These are phyloP conservation scores for Eutolmus rufibarbis DNA, from an alignment of 2,888 invertebrate species.

Conservation along the genomic window DNA sequence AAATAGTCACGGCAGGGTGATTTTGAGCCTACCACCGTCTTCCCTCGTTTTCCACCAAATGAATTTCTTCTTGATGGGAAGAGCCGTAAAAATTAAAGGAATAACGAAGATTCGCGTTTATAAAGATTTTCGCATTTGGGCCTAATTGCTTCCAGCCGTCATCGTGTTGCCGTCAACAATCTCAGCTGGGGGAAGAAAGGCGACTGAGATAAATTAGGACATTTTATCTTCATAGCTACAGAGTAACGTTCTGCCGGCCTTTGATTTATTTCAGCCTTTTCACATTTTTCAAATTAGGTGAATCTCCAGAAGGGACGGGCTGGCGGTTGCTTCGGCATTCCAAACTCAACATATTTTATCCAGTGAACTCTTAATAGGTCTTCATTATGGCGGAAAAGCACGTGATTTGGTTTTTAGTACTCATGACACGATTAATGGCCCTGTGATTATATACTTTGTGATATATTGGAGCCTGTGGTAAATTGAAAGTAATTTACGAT, in stretches of 20 bases:
- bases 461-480: background rate
- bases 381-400: background rate
- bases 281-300: constrained; percentile 16
- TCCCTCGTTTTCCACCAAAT: background rate
- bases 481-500: background rate
- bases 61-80: background rate
- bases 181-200: background rate
- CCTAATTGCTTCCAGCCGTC: background rate
- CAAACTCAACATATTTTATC: background rate
- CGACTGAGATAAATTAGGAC: background rate
- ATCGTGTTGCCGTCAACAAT: background rate
- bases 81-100: background rate
- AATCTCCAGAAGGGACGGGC: background rate
- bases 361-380: background rate
- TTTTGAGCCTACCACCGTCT: background rate
- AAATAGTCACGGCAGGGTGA: background rate
- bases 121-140: background rate
- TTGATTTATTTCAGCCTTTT: constrained; percentile 6
- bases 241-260: background rate
- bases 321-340: background rate
- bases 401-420: background rate
- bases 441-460: background rate
- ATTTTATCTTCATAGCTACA: background rate
- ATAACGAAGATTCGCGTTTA: background rate
- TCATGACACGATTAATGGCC: background rate